These are phyloP conservation scores for Colletes latitarsis DNA, from an alignment of 1,140 invertebrate genomes.

Conservation along the genomic window DNA sequence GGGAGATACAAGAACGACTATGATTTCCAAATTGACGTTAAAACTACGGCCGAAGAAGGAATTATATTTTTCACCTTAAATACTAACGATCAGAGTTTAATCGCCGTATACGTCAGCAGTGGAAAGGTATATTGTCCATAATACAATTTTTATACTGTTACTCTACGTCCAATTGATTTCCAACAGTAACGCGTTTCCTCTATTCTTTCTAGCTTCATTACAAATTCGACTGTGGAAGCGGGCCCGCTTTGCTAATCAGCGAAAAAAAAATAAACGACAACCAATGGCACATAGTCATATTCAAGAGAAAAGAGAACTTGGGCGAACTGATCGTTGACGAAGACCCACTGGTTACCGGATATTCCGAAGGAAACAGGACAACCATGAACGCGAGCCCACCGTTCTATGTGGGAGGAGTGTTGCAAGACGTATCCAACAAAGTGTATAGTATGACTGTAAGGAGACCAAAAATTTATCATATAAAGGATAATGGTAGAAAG, in stretches of 20 bases:
- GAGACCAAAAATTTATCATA: conserved; percentile 4
- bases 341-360: conserved; percentile 81
- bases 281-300: conserved; percentile 90
- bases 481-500: too few relatives aligned
- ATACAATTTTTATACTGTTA: too few relatives aligned
- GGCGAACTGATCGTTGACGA: conserved; percentile 88
- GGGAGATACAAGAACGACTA: conserved; percentile 85
- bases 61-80: conserved; percentile 92
- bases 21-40: conserved; percentile 91
- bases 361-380: conserved; percentile 81
- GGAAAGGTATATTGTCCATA: conserved; percentile 84
- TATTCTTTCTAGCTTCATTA: conserved; percentile 83
- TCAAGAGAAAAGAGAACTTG: conserved; percentile 82
- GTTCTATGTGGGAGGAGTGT: conserved; percentile 90
- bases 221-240: conserved; percentile 88
- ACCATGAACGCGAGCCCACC: conserved; percentile 86
- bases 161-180: too few relatives aligned
- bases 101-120: conserved; percentile 90
- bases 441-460: conserved; percentile 75
- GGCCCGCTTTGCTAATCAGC: conserved; percentile 83
- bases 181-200: too few relatives aligned
- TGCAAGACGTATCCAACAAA: conserved; percentile 62
- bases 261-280: conserved; percentile 88
- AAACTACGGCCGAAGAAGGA: conserved; percentile 89
- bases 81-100: conserved; percentile 83